Evolutionary conservation across 2,888 invertebrate genomes (phyloP), one percentile per base, ranked within the genome.

Genomic region (Nematopogon swammerdamellus): DNA sequence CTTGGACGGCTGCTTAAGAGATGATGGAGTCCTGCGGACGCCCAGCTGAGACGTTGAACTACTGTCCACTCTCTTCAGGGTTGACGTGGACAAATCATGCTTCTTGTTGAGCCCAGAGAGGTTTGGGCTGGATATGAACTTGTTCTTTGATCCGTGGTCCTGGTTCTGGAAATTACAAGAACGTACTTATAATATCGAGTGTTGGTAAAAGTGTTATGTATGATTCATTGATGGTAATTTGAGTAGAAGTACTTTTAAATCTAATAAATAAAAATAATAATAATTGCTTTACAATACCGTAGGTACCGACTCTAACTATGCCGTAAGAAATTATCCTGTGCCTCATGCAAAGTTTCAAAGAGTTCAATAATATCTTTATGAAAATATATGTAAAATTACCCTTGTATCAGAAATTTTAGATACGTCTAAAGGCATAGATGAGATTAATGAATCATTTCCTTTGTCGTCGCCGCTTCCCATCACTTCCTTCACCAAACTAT

Each of bases 331-430:
- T n/a, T n/a, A n/a, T n/a, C n/a, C n/a, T n/a, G n/a, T n/a, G n/a
- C n/a, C n/a, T n/a, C n/a, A n/a, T n/a, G n/a, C n/a, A n/a, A n/a
- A n/a, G n/a, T n/a, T n/a, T n/a, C n/a, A n/a, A n/a, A n/a, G n/a
- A n/a, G n/a, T n/a, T n/a, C n/a, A n/a, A n/a, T n/a, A n/a, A n/a
- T n/a, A n/a, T n/a, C n/a, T n/a, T n/a, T n/a, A n/a, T n/a, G n/a
- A n/a, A n/a, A n/a, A n/a, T n/a, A n/a, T n/a, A n/a, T n/a, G n/a
- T n/a, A n/a, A n/a, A n/a, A n/a, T 25, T 25, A 74, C 80, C 71
- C 77, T 77, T 36, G 71, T 50, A 48, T 72, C 51, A 14, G 79
- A 73, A 60, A 80, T 80, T 56, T 75, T 80, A 2, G 80, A 80
- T 2, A 80, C 73, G 51, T 80, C 77, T 54, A 79, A 60, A 2